phyloP scores from a whole-genome alignment of 2,888 invertebrate species.

The Lasioglossum figueresi region DNA sequence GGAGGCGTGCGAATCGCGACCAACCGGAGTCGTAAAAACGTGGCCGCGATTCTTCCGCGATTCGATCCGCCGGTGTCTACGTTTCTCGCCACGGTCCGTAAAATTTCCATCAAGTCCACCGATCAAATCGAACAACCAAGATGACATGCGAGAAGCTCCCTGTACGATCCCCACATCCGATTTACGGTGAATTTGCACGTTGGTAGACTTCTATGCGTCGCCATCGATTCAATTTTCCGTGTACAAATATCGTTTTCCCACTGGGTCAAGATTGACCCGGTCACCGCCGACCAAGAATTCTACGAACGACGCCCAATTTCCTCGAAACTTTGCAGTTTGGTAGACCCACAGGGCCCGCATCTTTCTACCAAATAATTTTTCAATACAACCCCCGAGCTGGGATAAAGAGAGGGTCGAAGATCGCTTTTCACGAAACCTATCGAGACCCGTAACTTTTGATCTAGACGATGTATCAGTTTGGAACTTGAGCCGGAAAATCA shows the following conservation, averaged over 20 bases:
- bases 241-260: background rate
- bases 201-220: rapidly evolving
- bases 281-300: background rate
- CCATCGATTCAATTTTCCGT: background rate
- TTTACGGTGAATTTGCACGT: background rate
- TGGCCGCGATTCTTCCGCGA: slow-evolving; percentile 60
- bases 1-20: slow-evolving; percentile 77
- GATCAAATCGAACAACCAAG: background rate
- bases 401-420: background rate
- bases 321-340: background rate
- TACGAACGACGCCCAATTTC: background rate
- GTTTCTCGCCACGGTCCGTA: background rate
- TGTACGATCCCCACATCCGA: background rate
- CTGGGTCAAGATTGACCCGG: background rate
- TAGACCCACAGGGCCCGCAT: background rate
- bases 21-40: slow-evolving; percentile 73
- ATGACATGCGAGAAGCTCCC: background rate
- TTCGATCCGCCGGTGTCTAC: background rate
- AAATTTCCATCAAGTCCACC: slow-evolving; percentile 22
- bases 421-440: background rate
- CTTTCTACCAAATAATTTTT: background rate
- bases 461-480: background rate
- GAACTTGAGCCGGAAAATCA: background rate
- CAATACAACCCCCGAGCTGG: background rate
- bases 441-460: background rate